phyloP scores from a whole-genome alignment of 2,797 vertebrate genomes.

The Neomorphus geoffroyi region DNA sequence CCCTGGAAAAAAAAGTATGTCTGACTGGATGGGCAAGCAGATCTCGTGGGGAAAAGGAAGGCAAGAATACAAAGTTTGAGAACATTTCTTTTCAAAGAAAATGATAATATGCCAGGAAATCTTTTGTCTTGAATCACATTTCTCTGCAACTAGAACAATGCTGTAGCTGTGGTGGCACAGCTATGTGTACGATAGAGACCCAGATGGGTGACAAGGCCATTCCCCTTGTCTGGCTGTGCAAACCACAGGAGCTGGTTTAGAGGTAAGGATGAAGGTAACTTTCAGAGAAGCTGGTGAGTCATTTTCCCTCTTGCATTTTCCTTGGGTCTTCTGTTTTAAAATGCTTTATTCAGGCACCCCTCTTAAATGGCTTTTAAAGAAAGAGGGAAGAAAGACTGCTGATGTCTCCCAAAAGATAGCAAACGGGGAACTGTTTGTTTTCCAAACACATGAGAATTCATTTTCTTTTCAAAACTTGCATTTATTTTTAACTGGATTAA shows the following conservation, averaged over 20 bases:
- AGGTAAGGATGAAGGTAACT: neutral
- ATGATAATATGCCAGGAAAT: neutral
- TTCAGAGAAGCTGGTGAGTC: neutral
- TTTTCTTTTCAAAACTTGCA: constrained; percentile 63
- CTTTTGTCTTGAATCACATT: neutral
- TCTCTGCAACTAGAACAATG: neutral
- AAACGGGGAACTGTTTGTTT: constrained; percentile 32
- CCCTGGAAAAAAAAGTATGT: neutral
- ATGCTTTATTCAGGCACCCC: neutral
- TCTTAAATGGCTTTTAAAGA: neutral
- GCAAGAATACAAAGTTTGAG: neutral
- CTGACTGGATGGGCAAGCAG: neutral
- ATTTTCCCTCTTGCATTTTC: neutral
- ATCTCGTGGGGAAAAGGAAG: neutral
- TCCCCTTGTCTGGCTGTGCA: neutral
- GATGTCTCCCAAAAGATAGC: constrained; percentile 37
- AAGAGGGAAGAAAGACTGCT: neutral
- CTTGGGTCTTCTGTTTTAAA: neutral
- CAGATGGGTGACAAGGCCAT: neutral
- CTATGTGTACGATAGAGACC: neutral
- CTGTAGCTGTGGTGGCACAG: fast-evolving
- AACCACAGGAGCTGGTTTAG: neutral
- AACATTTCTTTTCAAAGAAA: neutral
- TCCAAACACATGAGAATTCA: constrained; percentile 51
- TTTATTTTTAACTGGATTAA: constrained; percentile 75